Base-by-base conservation (phyloP, 2,797 vertebrate genomes). In the Pitangus sulphuratus region DNA sequence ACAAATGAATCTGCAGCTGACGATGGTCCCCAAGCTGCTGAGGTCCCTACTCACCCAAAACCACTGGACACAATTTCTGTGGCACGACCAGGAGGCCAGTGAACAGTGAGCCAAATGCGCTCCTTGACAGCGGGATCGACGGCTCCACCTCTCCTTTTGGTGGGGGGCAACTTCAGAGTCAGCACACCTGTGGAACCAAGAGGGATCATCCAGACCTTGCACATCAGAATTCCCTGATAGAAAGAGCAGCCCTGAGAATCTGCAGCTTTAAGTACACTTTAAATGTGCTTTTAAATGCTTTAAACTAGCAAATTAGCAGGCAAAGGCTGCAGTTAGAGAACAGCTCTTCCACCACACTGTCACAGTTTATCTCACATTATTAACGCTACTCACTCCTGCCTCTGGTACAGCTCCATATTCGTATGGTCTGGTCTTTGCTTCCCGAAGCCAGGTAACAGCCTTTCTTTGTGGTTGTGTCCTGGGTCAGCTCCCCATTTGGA, bases 381-480 rank as follows among this genome's bases (percentile, higher is more conserved):
- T 50, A 11, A 12, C 33, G 4, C 50, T 21, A 89, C 97, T 97
- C 79, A 99, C 99, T 98, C 98, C 99, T 99, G 85, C 98, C 99
- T 94, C 97, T 98, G 15, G 98, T 97, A 26, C 98, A 98, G 97
- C 98, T 99, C 99, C 99, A 99, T 85, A 99, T 98, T 56, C 99
- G 98, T 53, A 99, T 71, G 0, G 99, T 99, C 97, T 99, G 99
- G 97, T 99, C 99, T 98, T 98, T 99, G 98, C 99, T 99, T 57
- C 99, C 99, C 0, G 99, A 99, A 7, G 99, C 99, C 39, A 99
- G 97, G 89, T 98, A 99, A 95, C 98, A 98, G 37, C 98, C 98
- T 22, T 92, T 98, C 87, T 97, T 98, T 2, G 24, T 35, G 15
- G 96, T 69, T n/a, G 87, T 97, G 50, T 97, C 97, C 16, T 91